These are phyloP conservation scores for Zaprionus camerounensis DNA, from an alignment of 1,140 invertebrate species.

Conservation along the genomic window DNA sequence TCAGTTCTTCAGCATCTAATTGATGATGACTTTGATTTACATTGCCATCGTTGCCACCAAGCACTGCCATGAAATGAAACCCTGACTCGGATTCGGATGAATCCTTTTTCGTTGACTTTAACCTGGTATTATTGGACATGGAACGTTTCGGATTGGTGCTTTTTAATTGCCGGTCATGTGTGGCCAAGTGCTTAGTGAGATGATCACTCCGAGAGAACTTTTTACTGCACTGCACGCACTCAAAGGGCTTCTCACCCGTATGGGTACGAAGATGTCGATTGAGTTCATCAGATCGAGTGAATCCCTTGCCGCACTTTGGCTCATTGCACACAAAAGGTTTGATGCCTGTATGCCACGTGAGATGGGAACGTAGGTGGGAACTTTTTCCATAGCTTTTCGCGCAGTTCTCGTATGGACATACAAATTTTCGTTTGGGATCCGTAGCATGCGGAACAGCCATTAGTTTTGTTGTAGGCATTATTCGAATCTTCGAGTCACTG, in stretches of 20 bases:
- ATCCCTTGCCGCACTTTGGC: constrained; percentile 86
- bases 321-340: constrained; percentile 86
- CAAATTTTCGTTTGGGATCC: constrained; percentile 76
- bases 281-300: constrained; percentile 82
- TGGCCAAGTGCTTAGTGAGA: constrained; percentile 89
- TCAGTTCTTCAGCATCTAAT: constrained; percentile 33
- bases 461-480: constrained; percentile 73
- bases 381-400: constrained; percentile 83
- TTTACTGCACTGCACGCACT: constrained; percentile 90
- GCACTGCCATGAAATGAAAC: constrained; percentile 74
- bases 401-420: constrained; percentile 78
- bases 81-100: constrained; percentile 61
- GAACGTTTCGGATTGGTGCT: constrained; percentile 62
- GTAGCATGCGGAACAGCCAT: constrained; percentile 65
- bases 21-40: constrained; percentile 43
- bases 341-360: constrained; percentile 84
- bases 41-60: constrained; percentile 45
- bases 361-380: constrained; percentile 80
- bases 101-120: constrained; percentile 59
- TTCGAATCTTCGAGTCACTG: constrained; percentile 60
- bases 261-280: constrained; percentile 87
- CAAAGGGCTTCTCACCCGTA: constrained; percentile 92
- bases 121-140: constrained; percentile 19
- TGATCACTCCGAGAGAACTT: constrained; percentile 94
- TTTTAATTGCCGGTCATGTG: constrained; percentile 70